Percentiles rank a stretch among this genome's conserved stretches.
phyloP scores from a whole-genome alignment of 2,113 vertebrate species.

The Falco punctatus region DNA sequence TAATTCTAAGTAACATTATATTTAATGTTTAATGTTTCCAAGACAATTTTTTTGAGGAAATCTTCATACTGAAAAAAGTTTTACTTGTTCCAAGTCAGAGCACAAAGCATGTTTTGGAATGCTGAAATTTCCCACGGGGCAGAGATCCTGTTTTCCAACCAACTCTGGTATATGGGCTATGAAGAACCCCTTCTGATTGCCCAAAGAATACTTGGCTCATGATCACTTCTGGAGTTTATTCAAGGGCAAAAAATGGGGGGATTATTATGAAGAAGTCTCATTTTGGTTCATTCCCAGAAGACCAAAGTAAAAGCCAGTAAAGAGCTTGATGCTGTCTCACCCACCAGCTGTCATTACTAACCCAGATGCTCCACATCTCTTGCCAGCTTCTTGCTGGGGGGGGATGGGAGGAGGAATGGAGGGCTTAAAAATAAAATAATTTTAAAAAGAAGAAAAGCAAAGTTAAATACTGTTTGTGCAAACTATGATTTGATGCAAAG shows the following conservation, averaged over 20 bases:
- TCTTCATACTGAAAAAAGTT: neutral
- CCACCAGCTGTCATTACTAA: constrained; percentile 13
- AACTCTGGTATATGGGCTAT: neutral
- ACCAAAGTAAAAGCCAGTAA: neutral
- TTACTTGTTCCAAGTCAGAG: neutral
- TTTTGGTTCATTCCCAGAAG: constrained; percentile 25
- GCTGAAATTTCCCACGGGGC: neutral
- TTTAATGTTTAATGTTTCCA: neutral
- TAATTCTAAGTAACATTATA: neutral
- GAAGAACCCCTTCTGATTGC: neutral
- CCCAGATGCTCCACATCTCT: constrained; percentile 8
- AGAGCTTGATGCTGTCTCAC: neutral
- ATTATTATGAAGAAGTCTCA: neutral
- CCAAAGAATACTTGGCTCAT: neutral
- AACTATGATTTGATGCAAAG: neutral
- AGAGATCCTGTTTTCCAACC: constrained; percentile 22
- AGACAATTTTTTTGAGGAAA: neutral
- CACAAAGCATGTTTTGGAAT: neutral
- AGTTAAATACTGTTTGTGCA: neutral
- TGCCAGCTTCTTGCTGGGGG: constrained; percentile 4
- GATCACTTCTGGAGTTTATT: constrained; percentile 4
- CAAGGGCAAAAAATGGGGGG: constrained; percentile 11
- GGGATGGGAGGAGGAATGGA: neutral
- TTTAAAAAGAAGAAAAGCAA: neutral
- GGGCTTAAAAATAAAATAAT: neutral